Conservation (phyloP, 1,140 invertebrate genomes). For the Aphaenogaster rudis region DNA sequence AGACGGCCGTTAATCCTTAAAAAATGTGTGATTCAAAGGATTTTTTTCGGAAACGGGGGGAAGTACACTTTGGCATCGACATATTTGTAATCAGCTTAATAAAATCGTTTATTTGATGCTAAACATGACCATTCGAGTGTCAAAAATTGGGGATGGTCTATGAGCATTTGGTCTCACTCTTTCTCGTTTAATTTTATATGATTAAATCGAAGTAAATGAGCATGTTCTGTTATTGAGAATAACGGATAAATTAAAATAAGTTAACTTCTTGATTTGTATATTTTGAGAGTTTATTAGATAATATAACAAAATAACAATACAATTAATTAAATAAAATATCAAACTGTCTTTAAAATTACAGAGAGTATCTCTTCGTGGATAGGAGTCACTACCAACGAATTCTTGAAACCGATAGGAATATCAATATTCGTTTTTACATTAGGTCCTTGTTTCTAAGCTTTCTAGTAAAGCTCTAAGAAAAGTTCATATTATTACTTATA, state of each 20-base stretch:
- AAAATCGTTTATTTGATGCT: too few relatives aligned
- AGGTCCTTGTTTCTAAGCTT: not conserved
- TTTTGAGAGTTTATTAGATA: not conserved
- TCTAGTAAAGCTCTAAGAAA: not conserved
- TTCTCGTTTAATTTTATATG: conserved; percentile 1
- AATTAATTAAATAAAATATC: not conserved
- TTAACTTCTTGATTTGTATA: not conserved
- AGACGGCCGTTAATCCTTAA: too few relatives aligned
- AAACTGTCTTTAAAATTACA: not conserved
- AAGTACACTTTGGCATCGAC: too few relatives aligned
- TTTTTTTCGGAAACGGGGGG: too few relatives aligned
- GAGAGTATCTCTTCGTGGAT: not conserved
- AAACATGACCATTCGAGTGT: too few relatives aligned
- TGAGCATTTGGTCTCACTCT: too few relatives aligned
- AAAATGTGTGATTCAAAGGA: too few relatives aligned
- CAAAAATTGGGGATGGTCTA: too few relatives aligned
- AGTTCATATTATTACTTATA: too few relatives aligned
- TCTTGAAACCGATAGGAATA: not conserved
- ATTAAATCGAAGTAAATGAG: not conserved
- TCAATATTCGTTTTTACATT: not conserved
- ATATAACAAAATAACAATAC: not conserved
- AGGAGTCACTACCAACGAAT: not conserved
- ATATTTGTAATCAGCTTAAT: too few relatives aligned
- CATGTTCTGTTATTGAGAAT: too few relatives aligned
- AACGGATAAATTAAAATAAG: not conserved